Evolutionary conservation across 2,888 invertebrate genomes (phyloP).

Genomic region (Melanargia galathea): DNA sequence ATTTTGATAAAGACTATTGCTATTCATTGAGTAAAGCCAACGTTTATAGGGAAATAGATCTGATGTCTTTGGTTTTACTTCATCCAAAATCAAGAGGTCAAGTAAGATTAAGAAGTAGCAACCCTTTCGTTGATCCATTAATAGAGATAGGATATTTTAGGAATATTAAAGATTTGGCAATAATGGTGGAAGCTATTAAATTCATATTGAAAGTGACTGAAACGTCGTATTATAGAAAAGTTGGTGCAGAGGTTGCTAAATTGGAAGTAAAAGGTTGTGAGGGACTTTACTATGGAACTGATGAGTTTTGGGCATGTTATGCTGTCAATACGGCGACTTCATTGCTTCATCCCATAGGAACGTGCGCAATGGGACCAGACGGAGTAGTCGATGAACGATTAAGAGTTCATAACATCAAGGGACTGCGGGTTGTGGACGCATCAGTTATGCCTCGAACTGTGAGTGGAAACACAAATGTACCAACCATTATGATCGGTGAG

Average conservation of each 20-base stretch:
- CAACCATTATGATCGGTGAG: constrained; percentile 74
- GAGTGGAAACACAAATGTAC: constrained; percentile 70
- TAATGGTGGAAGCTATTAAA: constrained; percentile 55
- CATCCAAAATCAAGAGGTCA: constrained; percentile 66
- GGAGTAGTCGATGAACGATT: constrained; percentile 68
- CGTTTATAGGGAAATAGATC: constrained; percentile 54
- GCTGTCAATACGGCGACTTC: constrained; percentile 79
- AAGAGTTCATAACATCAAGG: constrained; percentile 56
- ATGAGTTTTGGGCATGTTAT: constrained; percentile 85
- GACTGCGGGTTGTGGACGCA: constrained; percentile 66
- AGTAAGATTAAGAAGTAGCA: constrained; percentile 56
- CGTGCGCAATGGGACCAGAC: constrained; percentile 64
- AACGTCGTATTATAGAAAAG: constrained; percentile 57
- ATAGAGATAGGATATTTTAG: constrained; percentile 63
- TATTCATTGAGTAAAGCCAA: constrained; percentile 55
- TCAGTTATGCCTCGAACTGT: constrained; percentile 67
- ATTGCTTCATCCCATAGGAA: constrained; percentile 83
- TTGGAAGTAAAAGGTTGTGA: constrained; percentile 78
- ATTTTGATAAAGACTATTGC: constrained; percentile 53
- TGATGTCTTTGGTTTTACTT: constrained; percentile 51
- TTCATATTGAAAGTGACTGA: constrained; percentile 54
- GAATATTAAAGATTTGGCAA: constrained; percentile 53
- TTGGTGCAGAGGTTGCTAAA: constrained; percentile 51
- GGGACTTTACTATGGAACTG: constrained; percentile 69
- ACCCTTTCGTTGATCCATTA: constrained; percentile 61